A percentile compares a stretch with the other conserved stretches of the same genome.
Evolutionary conservation across 2,797 vertebrate species (phyloP).

Genomic region (Hypotaenidia okinawae): DNA sequence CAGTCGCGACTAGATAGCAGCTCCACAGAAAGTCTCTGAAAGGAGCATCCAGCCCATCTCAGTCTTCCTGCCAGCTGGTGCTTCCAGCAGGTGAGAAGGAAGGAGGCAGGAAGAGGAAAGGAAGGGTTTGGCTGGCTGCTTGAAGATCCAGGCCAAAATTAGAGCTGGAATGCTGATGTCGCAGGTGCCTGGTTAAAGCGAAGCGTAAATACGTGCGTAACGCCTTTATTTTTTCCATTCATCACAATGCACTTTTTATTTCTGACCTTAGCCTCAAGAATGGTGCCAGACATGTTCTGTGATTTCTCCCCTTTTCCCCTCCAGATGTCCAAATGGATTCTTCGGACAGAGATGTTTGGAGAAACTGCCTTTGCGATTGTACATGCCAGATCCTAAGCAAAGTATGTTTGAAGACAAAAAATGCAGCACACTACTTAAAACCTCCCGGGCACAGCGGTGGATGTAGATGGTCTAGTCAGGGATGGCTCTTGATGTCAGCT

Average conservation of each 20-base stretch:
- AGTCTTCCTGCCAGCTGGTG: not conserved
- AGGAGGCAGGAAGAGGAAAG: constrained; percentile 15
- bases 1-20: not conserved
- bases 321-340: constrained; percentile 97
- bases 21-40: not conserved
- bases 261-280: constrained; percentile 81
- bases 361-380: constrained; percentile 94
- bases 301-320: constrained; percentile 92
- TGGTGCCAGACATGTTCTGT: constrained; percentile 86
- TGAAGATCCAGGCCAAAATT: not conserved
- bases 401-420: constrained; percentile 95
- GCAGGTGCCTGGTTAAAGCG: constrained; percentile 26
- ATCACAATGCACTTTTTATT: constrained; percentile 83
- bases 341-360: constrained; percentile 96
- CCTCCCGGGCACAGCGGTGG: constrained; percentile 77
- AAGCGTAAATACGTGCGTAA: not conserved
- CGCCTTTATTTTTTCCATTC: constrained; percentile 74
- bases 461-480: constrained; percentile 79
- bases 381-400: constrained; percentile 96
- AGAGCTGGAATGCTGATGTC: constrained; percentile 17
- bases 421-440: constrained; percentile 80
- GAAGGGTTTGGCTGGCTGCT: not conserved
- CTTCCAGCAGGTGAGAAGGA: constrained; percentile 32
- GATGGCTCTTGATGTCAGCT: constrained; percentile 76
- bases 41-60: constrained; percentile 1